Evolutionary conservation across 2,113 vertebrate genomes (phyloP).

Genomic region (Tichodroma muraria): DNA sequence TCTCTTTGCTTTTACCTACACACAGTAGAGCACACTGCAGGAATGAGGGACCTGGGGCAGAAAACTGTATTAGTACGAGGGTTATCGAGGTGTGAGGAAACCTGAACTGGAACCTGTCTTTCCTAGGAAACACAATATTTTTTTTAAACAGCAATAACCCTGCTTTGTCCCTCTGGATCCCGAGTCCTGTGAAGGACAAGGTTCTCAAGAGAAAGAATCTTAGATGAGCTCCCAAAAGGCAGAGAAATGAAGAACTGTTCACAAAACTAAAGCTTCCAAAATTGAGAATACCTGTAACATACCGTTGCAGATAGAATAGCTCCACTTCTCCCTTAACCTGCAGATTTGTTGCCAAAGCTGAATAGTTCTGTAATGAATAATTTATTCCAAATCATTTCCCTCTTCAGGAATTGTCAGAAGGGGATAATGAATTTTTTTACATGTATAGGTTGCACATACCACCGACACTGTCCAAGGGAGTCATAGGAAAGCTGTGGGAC

Average conservation of each 20-base stretch:
- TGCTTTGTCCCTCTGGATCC: not conserved
- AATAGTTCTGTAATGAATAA: slow-evolving; percentile 31
- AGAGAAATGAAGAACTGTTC: not conserved
- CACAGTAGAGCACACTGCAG: not conserved
- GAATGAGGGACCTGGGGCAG: not conserved
- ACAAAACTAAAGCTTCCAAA: not conserved
- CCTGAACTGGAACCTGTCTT: not conserved
- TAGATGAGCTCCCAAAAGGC: not conserved
- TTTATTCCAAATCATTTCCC: slow-evolving; percentile 9
- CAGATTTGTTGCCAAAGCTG: not conserved
- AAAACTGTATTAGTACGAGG: not conserved
- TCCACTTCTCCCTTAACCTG: slow-evolving; percentile 6
- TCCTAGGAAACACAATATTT: not conserved
- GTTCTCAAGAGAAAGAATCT: not conserved
- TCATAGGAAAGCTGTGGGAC: not conserved
- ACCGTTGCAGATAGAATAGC: not conserved
- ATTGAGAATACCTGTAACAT: not conserved
- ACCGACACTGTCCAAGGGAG: not conserved
- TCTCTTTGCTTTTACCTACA: not conserved
- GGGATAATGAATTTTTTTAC: not conserved
- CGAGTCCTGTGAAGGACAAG: not conserved
- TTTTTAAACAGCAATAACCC: not conserved
- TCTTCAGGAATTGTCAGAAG: slow-evolving; percentile 1
- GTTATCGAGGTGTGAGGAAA: not conserved
- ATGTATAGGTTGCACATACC: not conserved